These are phyloP conservation scores for Brienomyrus longianalis DNA, from an alignment of 2,113 vertebrate genomes.

Conservation along the genomic window DNA sequence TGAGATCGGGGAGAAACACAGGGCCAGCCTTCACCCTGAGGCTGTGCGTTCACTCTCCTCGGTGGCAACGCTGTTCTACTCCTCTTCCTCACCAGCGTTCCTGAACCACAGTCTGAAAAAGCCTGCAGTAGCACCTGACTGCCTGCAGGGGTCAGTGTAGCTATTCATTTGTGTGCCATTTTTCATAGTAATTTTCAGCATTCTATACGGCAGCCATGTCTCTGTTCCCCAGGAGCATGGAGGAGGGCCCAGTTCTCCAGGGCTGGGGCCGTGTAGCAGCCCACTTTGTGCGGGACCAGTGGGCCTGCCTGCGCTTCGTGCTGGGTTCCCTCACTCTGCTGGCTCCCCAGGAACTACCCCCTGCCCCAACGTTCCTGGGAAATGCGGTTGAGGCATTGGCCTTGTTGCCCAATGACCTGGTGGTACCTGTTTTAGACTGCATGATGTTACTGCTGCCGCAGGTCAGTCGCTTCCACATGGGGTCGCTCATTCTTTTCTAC, in stretches of 20 bases:
- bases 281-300: conserved; percentile 74
- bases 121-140: conserved; percentile 49
- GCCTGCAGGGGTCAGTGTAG: conserved; percentile 46
- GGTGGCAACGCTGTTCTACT: conserved; percentile 43
- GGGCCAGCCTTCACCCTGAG: conserved; percentile 42
- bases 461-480: conserved; percentile 52
- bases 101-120: conserved; percentile 68
- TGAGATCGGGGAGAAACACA: conserved; percentile 45
- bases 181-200: not conserved
- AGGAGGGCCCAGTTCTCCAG: conserved; percentile 51
- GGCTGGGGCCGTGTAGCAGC: conserved; percentile 82
- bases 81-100: conserved; percentile 34
- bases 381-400: conserved; percentile 71
- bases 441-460: conserved; percentile 71
- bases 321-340: conserved; percentile 41
- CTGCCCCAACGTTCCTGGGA: conserved; percentile 40
- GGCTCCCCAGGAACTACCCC: conserved; percentile 23
- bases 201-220: not conserved
- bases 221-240: conserved; percentile 46
- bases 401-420: conserved; percentile 72
- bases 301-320: conserved; percentile 73
- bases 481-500: not conserved
- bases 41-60: conserved; percentile 47
- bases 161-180: not conserved
- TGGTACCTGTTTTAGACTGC: conserved; percentile 74